Conservation (phyloP, 2,797 vertebrate genomes). For the Meriones psammophilus region DNA sequence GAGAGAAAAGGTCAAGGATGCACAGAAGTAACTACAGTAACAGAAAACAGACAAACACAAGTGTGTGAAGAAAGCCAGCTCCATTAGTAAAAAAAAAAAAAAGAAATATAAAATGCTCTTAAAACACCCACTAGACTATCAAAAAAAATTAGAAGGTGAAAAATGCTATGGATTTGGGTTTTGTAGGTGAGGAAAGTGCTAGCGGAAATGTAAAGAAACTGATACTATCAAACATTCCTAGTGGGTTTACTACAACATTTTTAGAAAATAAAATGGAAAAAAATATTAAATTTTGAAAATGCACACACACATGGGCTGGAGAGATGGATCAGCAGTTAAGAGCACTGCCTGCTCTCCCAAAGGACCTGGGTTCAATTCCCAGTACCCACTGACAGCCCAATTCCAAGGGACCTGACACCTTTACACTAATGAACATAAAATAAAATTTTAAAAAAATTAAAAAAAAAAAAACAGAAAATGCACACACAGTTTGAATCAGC, state of each 20-base stretch:
- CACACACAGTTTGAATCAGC: conserved; percentile 51
- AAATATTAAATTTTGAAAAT: conserved; percentile 62
- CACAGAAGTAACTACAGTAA: not conserved
- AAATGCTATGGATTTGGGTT: not conserved
- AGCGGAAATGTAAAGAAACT: conserved; percentile 11
- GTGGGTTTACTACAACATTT: conserved; percentile 54
- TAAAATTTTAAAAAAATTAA: conserved; percentile 59
- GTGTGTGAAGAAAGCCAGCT: not conserved
- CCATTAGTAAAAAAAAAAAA: conserved; percentile 25
- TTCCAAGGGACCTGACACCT: too few relatives aligned
- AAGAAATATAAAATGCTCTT: not conserved
- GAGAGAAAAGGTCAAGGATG: not conserved
- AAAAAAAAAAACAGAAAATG: conserved; percentile 62
- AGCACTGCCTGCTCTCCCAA: too few relatives aligned
- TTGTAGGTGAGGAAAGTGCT: not conserved
- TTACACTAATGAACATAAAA: too few relatives aligned
- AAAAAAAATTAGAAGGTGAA: conserved; percentile 41
- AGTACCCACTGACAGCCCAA: too few relatives aligned
- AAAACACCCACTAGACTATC: not conserved
- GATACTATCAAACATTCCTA: conserved; percentile 9
- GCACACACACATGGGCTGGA: not conserved
- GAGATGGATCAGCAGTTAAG: too few relatives aligned
- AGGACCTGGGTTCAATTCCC: too few relatives aligned
- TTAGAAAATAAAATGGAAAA: conserved; percentile 72
- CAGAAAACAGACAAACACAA: not conserved